Percentiles rank a stretch among this genome's conserved stretches.
Evolutionary conservation across 2,113 vertebrate genomes (phyloP).

Genomic region (Scomber japonicus): DNA sequence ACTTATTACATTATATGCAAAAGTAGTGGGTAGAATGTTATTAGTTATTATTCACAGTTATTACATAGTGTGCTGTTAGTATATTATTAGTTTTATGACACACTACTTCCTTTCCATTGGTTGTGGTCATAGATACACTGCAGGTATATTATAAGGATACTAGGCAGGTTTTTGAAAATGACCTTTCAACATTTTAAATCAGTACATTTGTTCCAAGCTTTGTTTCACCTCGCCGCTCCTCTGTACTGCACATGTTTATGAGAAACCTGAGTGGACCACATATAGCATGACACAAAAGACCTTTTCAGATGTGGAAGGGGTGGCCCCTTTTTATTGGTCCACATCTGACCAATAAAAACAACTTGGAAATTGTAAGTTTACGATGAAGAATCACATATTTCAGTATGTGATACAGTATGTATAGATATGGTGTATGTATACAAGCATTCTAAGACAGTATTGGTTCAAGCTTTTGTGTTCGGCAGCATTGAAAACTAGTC

Average conservation of each 20-base stretch:
- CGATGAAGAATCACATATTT: neutral
- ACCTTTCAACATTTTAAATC: neutral
- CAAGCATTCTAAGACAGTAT: neutral
- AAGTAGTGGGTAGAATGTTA: too few relatives aligned
- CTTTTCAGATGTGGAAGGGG: neutral
- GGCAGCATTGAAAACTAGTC: neutral
- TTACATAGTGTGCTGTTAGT: neutral
- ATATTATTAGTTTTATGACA: neutral
- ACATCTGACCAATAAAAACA: slow-evolving; percentile 17
- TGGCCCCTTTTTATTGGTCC: neutral
- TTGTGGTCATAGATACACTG: neutral
- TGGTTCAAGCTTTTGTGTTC: slow-evolving; percentile 7
- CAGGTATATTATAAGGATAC: neutral
- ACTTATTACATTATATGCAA: neutral
- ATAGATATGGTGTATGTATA: neutral
- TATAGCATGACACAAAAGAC: neutral
- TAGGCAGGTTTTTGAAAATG: neutral
- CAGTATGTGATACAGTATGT: neutral
- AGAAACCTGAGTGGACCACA: slow-evolving; percentile 13
- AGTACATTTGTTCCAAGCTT: neutral
- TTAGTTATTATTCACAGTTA: neutral
- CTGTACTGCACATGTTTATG: neutral
- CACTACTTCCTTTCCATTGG: neutral
- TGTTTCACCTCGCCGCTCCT: neutral
- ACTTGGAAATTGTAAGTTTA: slow-evolving; percentile 1